phyloP scores from a whole-genome alignment of 1,140 invertebrate species.

The Ceratina calcarata region DNA sequence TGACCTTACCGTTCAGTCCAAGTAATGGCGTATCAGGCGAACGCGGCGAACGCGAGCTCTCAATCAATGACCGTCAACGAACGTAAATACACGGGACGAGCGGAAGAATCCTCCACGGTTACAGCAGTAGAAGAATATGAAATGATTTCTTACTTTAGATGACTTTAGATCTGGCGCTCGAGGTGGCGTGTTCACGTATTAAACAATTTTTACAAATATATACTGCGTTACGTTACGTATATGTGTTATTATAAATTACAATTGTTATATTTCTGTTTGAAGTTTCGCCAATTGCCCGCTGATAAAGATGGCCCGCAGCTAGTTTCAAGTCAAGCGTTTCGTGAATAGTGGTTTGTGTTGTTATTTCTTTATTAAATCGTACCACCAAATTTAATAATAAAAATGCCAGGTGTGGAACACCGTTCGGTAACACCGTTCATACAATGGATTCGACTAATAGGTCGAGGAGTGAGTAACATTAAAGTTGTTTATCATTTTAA shows the following conservation, averaged over 20 bases:
- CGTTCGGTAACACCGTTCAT: conserved; percentile 1
- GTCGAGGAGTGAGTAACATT: conserved; percentile 42
- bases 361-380: conserved; percentile 9
- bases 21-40: conserved; percentile 16
- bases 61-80: conserved; percentile 7
- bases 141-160: not conserved
- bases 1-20: conserved; percentile 12
- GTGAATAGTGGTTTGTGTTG: not conserved
- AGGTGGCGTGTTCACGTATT: conserved; percentile 5
- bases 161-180: not conserved
- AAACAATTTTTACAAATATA: not conserved
- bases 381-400: not conserved
- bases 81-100: not conserved
- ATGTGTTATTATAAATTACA: too few species aligned
- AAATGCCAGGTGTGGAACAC: conserved; percentile 22
- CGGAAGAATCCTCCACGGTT: not conserved
- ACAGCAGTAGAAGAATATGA: not conserved
- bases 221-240: not conserved
- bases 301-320: not conserved
- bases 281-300: too few species aligned
- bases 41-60: too few species aligned
- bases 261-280: not conserved
- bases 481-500: not conserved
- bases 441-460: not conserved
- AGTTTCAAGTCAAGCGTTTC: not conserved